Conservation (phyloP, 2,113 vertebrate species). For the Eonycteris spelaea region DNA sequence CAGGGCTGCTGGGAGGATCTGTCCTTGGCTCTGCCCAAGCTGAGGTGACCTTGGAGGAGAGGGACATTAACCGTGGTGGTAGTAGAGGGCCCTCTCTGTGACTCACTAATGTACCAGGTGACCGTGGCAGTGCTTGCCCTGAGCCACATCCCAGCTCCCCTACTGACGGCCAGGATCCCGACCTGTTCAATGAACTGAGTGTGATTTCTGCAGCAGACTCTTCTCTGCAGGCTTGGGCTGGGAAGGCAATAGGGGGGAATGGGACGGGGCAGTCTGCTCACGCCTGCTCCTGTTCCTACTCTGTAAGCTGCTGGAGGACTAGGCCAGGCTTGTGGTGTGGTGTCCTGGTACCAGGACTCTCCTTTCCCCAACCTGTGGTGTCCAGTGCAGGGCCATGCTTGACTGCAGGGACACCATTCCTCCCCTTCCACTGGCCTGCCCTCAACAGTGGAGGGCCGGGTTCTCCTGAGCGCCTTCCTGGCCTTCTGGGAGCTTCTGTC, state of each 20-base stretch:
- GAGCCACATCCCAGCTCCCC: not conserved
- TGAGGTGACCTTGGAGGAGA: not conserved
- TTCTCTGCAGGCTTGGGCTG: not conserved
- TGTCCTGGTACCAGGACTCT: not conserved
- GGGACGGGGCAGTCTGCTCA: not conserved
- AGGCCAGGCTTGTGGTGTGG: rapidly evolving
- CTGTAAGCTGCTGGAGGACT: not conserved
- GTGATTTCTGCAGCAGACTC: not conserved
- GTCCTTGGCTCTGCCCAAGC: not conserved
- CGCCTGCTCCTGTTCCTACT: not conserved
- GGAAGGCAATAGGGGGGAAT: not conserved
- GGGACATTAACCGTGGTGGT: not conserved
- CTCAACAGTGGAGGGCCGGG: not conserved
- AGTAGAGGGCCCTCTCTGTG: not conserved
- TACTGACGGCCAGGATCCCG: not conserved
- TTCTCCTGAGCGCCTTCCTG: not conserved
- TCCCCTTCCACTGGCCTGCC: not conserved
- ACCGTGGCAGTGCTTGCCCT: not conserved
- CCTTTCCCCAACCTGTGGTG: not conserved
- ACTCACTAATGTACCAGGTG: not conserved
- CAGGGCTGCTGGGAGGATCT: not conserved
- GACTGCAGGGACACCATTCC: rapidly evolving
- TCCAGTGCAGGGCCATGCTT: not conserved
- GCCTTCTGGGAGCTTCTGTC: not conserved
- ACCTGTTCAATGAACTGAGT: not conserved